Evolutionary conservation across 2,113 vertebrate genomes (phyloP).

Genomic region (Zapornia atra): DNA sequence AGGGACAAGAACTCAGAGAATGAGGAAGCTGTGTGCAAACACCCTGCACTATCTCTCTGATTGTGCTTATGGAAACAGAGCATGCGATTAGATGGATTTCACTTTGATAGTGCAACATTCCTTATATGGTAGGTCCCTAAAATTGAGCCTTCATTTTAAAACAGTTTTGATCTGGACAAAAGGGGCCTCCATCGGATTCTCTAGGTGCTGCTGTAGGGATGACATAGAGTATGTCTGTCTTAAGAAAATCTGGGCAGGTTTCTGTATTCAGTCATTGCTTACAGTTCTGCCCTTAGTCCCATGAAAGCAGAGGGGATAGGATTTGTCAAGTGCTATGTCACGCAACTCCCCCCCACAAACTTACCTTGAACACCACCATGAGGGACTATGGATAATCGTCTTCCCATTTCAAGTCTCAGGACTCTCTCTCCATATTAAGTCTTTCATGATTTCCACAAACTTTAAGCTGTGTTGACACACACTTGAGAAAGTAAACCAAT

Average conservation of each 20-base stretch:
- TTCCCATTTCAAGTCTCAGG: neutral
- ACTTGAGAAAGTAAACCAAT: neutral
- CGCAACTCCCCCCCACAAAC: fast-evolving
- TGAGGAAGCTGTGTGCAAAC: neutral
- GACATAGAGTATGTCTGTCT: neutral
- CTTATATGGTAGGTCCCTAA: neutral
- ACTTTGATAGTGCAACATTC: neutral
- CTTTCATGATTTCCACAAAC: neutral
- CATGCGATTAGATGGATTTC: neutral
- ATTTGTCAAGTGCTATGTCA: neutral
- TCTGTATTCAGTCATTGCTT: neutral
- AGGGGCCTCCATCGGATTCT: neutral
- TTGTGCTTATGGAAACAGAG: neutral
- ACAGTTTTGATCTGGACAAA: neutral
- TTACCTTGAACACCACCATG: neutral
- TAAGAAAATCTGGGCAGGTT: neutral
- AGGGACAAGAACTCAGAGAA: neutral
- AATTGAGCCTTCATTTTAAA: neutral
- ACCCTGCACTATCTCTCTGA: neutral
- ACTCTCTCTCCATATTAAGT: neutral
- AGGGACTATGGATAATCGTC: fast-evolving
- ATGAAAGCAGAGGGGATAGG: neutral
- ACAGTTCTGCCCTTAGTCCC: neutral
- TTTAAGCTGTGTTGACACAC: neutral
- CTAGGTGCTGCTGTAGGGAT: neutral